Evolutionary conservation across 92 coral and sea anemone species (phyloP).

Genomic region (Micromussa lordhowensis): DNA sequence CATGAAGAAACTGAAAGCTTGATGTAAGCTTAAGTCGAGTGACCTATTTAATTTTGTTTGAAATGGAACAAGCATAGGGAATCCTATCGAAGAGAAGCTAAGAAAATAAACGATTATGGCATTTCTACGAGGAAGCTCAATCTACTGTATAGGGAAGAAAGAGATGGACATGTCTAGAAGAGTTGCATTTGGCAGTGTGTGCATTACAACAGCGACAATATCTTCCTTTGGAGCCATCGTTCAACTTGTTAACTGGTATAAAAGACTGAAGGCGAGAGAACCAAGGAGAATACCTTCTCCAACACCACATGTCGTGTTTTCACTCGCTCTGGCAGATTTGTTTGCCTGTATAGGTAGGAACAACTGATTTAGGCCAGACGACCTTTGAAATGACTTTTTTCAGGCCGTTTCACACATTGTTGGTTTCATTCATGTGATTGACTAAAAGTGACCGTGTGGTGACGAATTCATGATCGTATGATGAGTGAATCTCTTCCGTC

Average conservation of each 20-base stretch:
- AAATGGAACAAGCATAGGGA: no score
- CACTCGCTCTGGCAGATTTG: constrained; percentile 89
- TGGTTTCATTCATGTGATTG: no score
- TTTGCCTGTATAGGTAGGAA: constrained; percentile 88
- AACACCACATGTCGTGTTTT: constrained; percentile 75
- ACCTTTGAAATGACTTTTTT: no score
- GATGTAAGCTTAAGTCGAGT: no score
- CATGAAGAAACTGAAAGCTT: no score
- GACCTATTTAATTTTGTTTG: no score
- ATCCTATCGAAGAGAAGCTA: no score
- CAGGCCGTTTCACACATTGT: no score
- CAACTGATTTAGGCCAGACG: not conserved
- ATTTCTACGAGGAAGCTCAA: constrained; percentile 84
- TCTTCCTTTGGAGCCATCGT: constrained; percentile 88
- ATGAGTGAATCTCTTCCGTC: no score
- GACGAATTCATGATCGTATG: no score
- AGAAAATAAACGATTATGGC: constrained; percentile 64
- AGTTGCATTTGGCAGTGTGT: constrained; percentile 67
- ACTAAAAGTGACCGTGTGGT: no score
- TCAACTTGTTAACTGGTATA: constrained; percentile 74
- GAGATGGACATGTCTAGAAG: constrained; percentile 51
- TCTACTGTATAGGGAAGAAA: constrained; percentile 75
- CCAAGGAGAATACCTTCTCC: constrained; percentile 78
- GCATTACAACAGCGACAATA: constrained; percentile 79
- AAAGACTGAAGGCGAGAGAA: constrained; percentile 28